Conservation (phyloP, 2,888 invertebrate genomes). For the Diarsia rubi region DNA sequence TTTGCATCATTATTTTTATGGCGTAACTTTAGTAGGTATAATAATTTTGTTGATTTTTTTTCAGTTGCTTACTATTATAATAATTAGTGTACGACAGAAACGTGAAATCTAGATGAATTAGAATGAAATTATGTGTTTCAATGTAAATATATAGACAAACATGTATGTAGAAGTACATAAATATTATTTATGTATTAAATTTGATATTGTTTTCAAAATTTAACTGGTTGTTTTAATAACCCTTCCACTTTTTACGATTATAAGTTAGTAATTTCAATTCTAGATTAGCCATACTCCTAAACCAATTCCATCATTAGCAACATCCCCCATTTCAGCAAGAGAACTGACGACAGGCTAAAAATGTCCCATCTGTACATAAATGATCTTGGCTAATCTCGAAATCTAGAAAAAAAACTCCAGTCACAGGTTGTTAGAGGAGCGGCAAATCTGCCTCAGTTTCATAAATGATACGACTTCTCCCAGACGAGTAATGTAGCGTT, state of each 20-base stretch:
- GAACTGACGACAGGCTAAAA: too few species aligned
- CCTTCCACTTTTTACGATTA: neutral
- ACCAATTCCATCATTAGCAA: too few species aligned
- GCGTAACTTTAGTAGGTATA: constrained; percentile 72
- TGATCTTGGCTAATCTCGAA: neutral
- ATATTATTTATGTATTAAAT: constrained; percentile 91
- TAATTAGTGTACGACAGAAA: constrained; percentile 79
- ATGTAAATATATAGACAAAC: constrained; percentile 90
- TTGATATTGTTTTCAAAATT: constrained; percentile 91
- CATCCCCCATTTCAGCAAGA: too few species aligned
- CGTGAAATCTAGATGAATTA: constrained; percentile 85
- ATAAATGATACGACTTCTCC: neutral
- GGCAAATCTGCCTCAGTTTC: neutral
- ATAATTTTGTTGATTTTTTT: constrained; percentile 84
- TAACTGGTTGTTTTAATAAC: constrained; percentile 82
- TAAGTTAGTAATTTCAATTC: neutral
- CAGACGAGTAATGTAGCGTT: neutral
- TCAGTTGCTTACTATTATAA: constrained; percentile 86
- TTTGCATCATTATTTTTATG: constrained; percentile 84
- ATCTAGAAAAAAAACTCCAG: neutral
- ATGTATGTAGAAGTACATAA: constrained; percentile 90
- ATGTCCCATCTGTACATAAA: neutral
- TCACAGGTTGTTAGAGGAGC: neutral
- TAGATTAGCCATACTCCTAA: neutral
- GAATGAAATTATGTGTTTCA: constrained; percentile 88